Base-by-base conservation (phyloP, 2,888 invertebrate species). In the Dascillus cervinus region DNA sequence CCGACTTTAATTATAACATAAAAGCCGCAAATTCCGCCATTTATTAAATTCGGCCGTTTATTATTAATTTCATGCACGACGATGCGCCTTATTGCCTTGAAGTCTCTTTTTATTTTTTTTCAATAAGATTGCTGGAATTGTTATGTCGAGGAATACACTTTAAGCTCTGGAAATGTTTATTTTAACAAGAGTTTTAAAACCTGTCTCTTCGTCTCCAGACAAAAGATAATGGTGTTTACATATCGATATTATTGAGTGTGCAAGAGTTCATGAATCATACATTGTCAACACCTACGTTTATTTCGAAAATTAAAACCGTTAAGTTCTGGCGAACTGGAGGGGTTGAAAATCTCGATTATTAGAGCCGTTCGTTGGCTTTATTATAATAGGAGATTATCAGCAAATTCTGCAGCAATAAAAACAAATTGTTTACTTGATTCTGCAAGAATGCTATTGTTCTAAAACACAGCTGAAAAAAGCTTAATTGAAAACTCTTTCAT, bases 151-250 rank as follows among this genome's bases (percentile, higher is more conserved):
- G 55, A 57, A 52, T 50, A 53, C 53, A 54, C 54, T 52, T 55
- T 50, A 58, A 55, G 56, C 55, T 55, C 48, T 37, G 24, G 49
- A 50, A 48, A 44, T 47, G 53, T 53, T 57, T 51, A 47, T 50
- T 50, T 58, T 54, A 51, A 47, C 49, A 53, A 51, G 50, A 50
- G 44, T n/a, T n/a, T 46, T 47, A 46, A 53, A 53, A 54, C 52
- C 52, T 53, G 43, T 45, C 41, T 35, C 29, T 38, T n/a, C n/a
- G 43, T 42, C 49, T 44, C 48, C 53, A 57, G 55, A 55, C 57
- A 53, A 54, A 53, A 52, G 56, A 56, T 58, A 56, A 57, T 55
- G 53, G 52, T 58, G 51, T 59, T 59, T 58, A 52, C 56, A 49
- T 49, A 51, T 55, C 51, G 52, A 53, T 49, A 51, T n/a, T n/a